Evolutionary conservation across 2,888 invertebrate genomes (phyloP), one percentile per base, ranked within the genome.

Genomic region (Metopia argyrocephala): DNA sequence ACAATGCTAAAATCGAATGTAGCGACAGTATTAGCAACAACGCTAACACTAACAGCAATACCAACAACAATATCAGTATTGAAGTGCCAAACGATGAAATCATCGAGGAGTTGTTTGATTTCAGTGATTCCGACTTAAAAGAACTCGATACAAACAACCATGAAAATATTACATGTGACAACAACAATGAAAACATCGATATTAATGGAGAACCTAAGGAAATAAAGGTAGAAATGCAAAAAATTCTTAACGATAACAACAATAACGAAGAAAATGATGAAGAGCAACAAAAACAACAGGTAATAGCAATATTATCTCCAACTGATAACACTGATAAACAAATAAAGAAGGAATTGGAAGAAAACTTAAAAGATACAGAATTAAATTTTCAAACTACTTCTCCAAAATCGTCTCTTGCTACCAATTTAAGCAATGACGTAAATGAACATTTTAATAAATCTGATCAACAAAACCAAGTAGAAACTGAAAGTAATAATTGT

Each of bases 21-120:
- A 56, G 18, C 18, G 28, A 1, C n/a, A 48, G 23, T 21, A 61
- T 12, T 50, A 61, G 18, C 23, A 71, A 52, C 5, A 69, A 21
- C 48, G 66, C 7, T 46, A 38, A 6, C 64, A 20, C 9, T 71
- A 76, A 76, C 59, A 76, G 38, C 52, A 66, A 76, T 28, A 70
- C 7, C 52, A 38, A 6, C 64, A 20, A 15, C 75, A 76, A 76
- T 54, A 76, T 28, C 52, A 66, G 75, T 28, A 28, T 57, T 54
- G 74, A 76, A 78, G 76, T 70, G 66, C 84, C 83, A 64, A 85
- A 85, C 84, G 87, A 87, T 83, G 86, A 86, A 85, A 85, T 86
- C 85, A 86, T 86, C 84, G 87, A 87, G 81, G 88, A 87, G 82
- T 86, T 87, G 83, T 88, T 87, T 82, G 86, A 87, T 83, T 88